These are phyloP conservation scores for Schizotus pectinicornis DNA, from an alignment of 2,888 invertebrate genomes.

Conservation along the genomic window DNA sequence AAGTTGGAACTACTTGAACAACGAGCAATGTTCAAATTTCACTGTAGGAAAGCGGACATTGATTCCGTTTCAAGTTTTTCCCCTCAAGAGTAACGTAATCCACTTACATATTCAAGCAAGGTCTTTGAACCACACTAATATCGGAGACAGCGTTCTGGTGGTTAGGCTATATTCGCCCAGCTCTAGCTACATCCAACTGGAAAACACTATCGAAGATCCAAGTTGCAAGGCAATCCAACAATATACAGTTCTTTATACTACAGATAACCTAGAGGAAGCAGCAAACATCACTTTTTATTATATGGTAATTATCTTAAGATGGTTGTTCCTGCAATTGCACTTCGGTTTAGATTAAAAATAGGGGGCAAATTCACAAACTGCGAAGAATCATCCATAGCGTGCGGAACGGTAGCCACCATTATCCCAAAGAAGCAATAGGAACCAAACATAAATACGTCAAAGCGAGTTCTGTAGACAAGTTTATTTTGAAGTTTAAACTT, in stretches of 20 bases:
- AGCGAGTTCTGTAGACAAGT: slow-evolving; percentile 51
- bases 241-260: slow-evolving; percentile 52
- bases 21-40: slow-evolving; percentile 50
- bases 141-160: slow-evolving; percentile 41
- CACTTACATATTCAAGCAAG: slow-evolving; percentile 52
- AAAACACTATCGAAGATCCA: slow-evolving; percentile 34
- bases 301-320: slow-evolving; percentile 42
- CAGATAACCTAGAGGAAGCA: slow-evolving; percentile 43
- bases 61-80: slow-evolving; percentile 50
- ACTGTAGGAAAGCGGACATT: slow-evolving; percentile 40
- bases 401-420: slow-evolving; percentile 40
- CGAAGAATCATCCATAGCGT: slow-evolving; percentile 45
- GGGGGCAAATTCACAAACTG: slow-evolving; percentile 49
- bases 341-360: slow-evolving; percentile 52
- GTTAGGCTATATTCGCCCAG: slow-evolving; percentile 53
- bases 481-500: slow-evolving; percentile 59
- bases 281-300: slow-evolving; percentile 52
- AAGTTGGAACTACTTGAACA: slow-evolving; percentile 52
- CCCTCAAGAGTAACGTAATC: slow-evolving; percentile 51
- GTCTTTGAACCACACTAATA: slow-evolving; percentile 47
- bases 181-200: slow-evolving; percentile 51
- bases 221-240: slow-evolving; percentile 51
- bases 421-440: slow-evolving; percentile 42
- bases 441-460: slow-evolving; percentile 45
- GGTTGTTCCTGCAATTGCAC: neutral